These are phyloP conservation scores for Chlorops oryzae DNA, from an alignment of 1,140 invertebrate genomes.

Conservation along the genomic window DNA sequence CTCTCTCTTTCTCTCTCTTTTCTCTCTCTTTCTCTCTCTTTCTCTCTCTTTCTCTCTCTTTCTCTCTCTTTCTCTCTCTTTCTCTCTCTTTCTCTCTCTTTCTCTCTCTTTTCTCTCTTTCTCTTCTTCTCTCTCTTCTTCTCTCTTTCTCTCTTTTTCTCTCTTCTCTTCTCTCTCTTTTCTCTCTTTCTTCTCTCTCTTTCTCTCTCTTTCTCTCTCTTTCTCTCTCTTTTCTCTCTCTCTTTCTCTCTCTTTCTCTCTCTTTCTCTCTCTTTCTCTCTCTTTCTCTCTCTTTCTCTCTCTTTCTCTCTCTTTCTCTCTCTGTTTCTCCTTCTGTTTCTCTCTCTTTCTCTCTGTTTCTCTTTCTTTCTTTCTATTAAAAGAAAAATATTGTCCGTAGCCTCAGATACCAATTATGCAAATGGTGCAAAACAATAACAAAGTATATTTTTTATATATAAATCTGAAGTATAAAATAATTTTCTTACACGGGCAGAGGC, in stretches of 20 bases:
- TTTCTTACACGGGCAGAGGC: too few species aligned
- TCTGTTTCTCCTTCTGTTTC: neutral
- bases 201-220: neutral
- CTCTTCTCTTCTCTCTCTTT: neutral
- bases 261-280: neutral
- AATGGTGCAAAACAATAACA: too few species aligned
- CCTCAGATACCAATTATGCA: too few species aligned
- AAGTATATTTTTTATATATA: too few species aligned
- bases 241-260: neutral
- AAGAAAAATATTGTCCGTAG: too few species aligned
- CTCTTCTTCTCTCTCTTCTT: neutral
- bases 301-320: neutral
- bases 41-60: neutral
- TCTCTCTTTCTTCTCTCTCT: neutral
- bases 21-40: too few species aligned
- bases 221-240: neutral
- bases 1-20: neutral
- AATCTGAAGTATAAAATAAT: too few species aligned
- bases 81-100: neutral
- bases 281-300: neutral
- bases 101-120: neutral
- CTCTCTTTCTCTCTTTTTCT: neutral
- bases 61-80: neutral
- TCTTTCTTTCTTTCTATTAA: neutral
- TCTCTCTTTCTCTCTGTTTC: neutral